Base-by-base conservation (phyloP, 1,140 invertebrate genomes). In the Lethrus apterus region DNA sequence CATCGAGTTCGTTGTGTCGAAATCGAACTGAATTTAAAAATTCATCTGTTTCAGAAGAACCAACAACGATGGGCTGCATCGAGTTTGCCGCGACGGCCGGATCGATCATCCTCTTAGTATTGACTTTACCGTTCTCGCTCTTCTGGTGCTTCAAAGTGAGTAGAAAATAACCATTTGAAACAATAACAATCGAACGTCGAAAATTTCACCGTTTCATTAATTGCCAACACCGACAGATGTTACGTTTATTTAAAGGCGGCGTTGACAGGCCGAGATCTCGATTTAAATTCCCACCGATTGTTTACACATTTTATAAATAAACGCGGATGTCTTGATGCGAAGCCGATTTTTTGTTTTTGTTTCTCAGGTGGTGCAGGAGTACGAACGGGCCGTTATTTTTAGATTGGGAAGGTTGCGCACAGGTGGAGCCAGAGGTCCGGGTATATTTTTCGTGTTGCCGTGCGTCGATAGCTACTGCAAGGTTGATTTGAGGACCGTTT, bases 391-490 rank as follows among this genome's bases (percentile, higher is more conserved):
- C 1, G 81, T 88, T 2, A 83, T 88, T 50, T 83, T 89, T 57
- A 69, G 84, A 11, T 71, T 88, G 49, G 85, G 84, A 20, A 70
- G 82, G 51, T 60, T 88, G 10, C 66, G 78, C 43, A 63, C 68
- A 17, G 83, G 84, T 23, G 84, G 78, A 2, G 81, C 86, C 8
- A 75, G 77, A 60, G 87, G 86, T 14, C 89, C 84, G 31, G 88
- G 86, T 13, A 78, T 89, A 13, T 93, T 95, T 62, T 93, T 94
- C 63, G 78, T 94, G 5, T 71, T 93, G 32, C 90, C 91, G 1
- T 95, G 91, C 62, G 83, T 95, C 46, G 92, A 96, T 61, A 86
- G 82, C 19, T 93, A 92, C 59, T 80, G 84, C 30, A 89, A 88
- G 65, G 87, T 90, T 4, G 90, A 95, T 63, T 68, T 94, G 34